Evolutionary conservation across 2,888 invertebrate species (phyloP).

Genomic region (Cabera pusaria): DNA sequence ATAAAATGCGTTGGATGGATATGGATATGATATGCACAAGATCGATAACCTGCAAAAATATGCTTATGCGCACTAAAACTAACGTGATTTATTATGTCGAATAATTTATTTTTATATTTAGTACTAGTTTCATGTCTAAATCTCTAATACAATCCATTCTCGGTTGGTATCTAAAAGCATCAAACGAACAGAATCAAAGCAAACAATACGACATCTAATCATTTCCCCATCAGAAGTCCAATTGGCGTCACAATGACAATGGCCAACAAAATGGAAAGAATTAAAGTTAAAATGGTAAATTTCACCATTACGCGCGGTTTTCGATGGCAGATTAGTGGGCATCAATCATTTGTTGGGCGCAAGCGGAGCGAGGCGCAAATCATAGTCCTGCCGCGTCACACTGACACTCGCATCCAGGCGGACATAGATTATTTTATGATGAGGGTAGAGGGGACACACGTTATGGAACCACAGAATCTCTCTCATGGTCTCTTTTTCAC

Average conservation of each 20-base stretch:
- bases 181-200: constrained; percentile 1
- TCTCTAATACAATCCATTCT: too few relatives aligned
- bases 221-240: constrained; percentile 24
- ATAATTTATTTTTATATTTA: too few relatives aligned
- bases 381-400: constrained; percentile 73
- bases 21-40: too few relatives aligned
- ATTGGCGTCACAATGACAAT: constrained; percentile 36
- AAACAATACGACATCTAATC: constrained; percentile 27
- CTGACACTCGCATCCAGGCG: constrained; percentile 71
- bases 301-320: constrained; percentile 63
- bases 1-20: too few relatives aligned
- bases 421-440: constrained; percentile 19
- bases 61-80: too few relatives aligned
- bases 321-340: constrained; percentile 67
- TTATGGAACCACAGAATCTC: too few relatives aligned
- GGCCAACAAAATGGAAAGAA: constrained; percentile 39
- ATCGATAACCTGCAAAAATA: too few relatives aligned
- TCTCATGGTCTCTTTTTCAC: too few relatives aligned
- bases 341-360: constrained; percentile 71
- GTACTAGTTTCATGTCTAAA: too few relatives aligned
- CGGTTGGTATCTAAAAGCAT: too few relatives aligned
- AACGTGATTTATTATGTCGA: too few relatives aligned
- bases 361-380: constrained; percentile 78
- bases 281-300: constrained; percentile 51
- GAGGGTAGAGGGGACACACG: constrained; percentile 4